Conservation (phyloP, 2,797 vertebrate species). For the Clarias fuscus region DNA sequence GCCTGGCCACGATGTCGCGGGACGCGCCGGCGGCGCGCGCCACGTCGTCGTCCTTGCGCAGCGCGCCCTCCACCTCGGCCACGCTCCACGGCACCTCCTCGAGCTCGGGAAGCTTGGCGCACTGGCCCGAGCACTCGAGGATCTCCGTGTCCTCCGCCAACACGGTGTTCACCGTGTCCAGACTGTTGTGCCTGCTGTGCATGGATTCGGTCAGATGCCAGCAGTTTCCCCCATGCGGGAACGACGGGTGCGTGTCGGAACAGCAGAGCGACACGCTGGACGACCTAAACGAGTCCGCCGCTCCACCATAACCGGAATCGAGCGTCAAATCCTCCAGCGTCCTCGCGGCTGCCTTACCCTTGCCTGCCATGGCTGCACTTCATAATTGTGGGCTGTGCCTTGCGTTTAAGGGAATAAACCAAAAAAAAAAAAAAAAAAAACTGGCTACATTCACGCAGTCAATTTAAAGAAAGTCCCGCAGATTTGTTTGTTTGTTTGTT, state of each 20-base stretch:
- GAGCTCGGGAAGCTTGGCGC: conserved; percentile 79
- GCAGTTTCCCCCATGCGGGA: conserved; percentile 78
- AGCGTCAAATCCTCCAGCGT: conserved; percentile 86
- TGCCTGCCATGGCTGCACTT: conserved; percentile 93
- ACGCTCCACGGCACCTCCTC: conserved; percentile 82
- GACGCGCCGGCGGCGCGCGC: conserved; percentile 64
- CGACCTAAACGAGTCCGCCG: conserved; percentile 83
- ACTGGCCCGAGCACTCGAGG: conserved; percentile 77
- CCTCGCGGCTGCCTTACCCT: conserved; percentile 91
- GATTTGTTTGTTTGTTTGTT: not conserved
- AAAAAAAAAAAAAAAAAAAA: not conserved
- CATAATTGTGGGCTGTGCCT: conserved; percentile 84
- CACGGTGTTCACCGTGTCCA: conserved; percentile 87
- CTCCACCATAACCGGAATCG: conserved; percentile 86
- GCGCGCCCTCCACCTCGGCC: conserved; percentile 76
- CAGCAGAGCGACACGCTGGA: conserved; percentile 83
- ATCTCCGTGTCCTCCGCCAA: conserved; percentile 80
- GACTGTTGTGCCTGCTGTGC: conserved; percentile 96
- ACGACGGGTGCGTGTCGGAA: conserved; percentile 78
- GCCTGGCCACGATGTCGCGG: conserved; percentile 71
- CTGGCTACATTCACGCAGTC: conserved; percentile 3
- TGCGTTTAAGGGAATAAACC: not conserved
- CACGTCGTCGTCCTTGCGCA: conserved; percentile 73
- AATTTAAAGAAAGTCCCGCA: not conserved
- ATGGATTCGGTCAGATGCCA: conserved; percentile 82